Evolutionary conservation across 2,797 vertebrate genomes (phyloP), one percentile per base, ranked within the genome.

Genomic region (Geotrypetes seraphini): DNA sequence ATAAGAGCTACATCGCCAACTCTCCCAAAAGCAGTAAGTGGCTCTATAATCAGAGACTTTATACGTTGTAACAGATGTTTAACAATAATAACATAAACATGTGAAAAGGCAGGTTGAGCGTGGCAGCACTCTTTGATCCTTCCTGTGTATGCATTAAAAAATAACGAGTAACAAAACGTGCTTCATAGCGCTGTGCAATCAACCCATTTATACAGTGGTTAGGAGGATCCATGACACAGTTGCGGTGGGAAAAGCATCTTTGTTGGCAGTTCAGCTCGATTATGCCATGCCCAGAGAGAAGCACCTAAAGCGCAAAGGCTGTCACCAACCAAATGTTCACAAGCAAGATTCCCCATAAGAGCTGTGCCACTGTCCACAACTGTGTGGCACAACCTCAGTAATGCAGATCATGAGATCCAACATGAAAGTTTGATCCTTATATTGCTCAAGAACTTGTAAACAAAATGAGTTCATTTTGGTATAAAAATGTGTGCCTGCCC

Each of bases 121-220:
- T 14, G 63, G 48, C 43, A 57, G 55, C 34, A 50, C 62, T 59
- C 60, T 47, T 19, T 8, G 31, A 57, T 40, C 37, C 25, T 36
- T 40, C 37, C 25, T 36, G 3, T 15, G 50, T 56, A 39, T 50
- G 45, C 44, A 36, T n/a, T n/a, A n/a, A n/a, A n/a, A n/a, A n/a
- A 10, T 7, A 8, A 22, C n/a, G n/a, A 13, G 7, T 30, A 28
- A 31, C 6, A 9, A 8, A 25, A 28, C 49, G 7, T 1, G 9
- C 19, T 39, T 53, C 57, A 42, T 22, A 19, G 25, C 3, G 1
- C 8, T n/a, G 18, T 29, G 0, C 1, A 4, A 12, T 41, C 10
- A 5, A 12, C 17, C 12, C 31, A 7, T 0, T 1, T 43, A 35
- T 25, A 2, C 1, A n/a, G 25, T 9, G 34, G 9, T 11, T 0